These are phyloP conservation scores for Chiloscyllium plagiosum DNA, from an alignment of 2,113 vertebrate genomes.

Conservation along the genomic window DNA sequence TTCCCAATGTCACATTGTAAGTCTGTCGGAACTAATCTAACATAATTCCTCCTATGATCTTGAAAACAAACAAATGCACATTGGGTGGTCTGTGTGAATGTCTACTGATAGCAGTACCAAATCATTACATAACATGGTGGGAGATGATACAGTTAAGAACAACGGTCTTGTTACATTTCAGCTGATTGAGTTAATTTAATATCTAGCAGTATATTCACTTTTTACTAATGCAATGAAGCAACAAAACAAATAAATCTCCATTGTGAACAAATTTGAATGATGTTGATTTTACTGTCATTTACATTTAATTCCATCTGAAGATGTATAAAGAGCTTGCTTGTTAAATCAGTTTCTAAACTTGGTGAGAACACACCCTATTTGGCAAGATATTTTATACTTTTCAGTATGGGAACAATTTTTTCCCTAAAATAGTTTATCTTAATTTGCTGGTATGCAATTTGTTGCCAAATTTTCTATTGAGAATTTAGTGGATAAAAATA, in stretches of 20 bases:
- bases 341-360: neutral
- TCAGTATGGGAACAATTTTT: neutral
- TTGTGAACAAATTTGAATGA: neutral
- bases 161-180: neutral
- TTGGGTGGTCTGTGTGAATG: neutral
- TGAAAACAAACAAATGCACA: neutral
- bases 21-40: conserved; percentile 22
- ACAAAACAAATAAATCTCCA: neutral
- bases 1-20: neutral
- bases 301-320: neutral
- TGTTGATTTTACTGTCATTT: neutral
- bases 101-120: neutral
- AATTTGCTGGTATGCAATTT: conserved; percentile 17
- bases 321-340: neutral
- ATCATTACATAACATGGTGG: neutral
- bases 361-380: conserved; percentile 15
- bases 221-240: neutral
- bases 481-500: conserved; percentile 18
- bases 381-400: neutral
- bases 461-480: conserved; percentile 33
- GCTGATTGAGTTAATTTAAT: neutral
- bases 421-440: neutral
- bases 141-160: neutral
- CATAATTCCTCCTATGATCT: neutral
- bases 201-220: neutral